Percentiles rank a stretch among this genome's conserved stretches.
Conservation (phyloP, 2,888 invertebrate genomes). For the Scelioninae gen. 2 region DNA sequence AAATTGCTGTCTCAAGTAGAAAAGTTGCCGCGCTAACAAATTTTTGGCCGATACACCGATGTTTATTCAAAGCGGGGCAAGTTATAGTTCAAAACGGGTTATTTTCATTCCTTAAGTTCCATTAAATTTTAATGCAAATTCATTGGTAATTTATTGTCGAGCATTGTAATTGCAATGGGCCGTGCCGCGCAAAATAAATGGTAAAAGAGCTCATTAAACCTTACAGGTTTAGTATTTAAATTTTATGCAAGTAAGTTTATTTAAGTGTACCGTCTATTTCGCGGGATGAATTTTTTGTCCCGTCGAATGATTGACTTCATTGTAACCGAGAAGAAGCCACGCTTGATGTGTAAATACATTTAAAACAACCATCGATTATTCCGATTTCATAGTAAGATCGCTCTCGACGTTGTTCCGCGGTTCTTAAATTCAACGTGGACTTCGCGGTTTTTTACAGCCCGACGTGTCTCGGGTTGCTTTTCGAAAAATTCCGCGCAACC, state of each 20-base stretch:
- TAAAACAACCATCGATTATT: neutral
- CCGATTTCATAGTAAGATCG: neutral
- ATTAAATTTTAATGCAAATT: constrained; percentile 7
- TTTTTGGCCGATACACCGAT: neutral
- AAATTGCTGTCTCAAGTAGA: constrained; percentile 34
- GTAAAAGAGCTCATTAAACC: constrained; percentile 6
- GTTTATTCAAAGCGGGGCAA: too few species aligned
- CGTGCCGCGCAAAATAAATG: constrained; percentile 1
- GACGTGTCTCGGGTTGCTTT: constrained; percentile 16
- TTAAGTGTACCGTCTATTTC: neutral
- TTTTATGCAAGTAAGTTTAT: constrained; percentile 2
- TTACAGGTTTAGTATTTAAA: constrained; percentile 12
- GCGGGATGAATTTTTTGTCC: constrained; percentile 9
- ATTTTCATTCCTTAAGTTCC: constrained; percentile 1
- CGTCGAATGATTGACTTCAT: constrained; percentile 1
- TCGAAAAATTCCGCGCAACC: constrained; percentile 13
- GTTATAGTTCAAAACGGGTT: too few species aligned
- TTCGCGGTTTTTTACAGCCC: constrained; percentile 16
- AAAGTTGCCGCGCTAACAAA: constrained; percentile 15
- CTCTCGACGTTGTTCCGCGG: neutral
- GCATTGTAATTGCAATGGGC: constrained; percentile 10
- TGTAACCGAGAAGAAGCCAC: too few species aligned
- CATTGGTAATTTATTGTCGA: constrained; percentile 12
- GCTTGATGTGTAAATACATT: too few species aligned
- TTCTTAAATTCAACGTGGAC: neutral